Percentiles rank a stretch among this genome's conserved stretches.
Evolutionary conservation across 2,888 invertebrate species (phyloP).

Genomic region (Ecliptopera silaceata): DNA sequence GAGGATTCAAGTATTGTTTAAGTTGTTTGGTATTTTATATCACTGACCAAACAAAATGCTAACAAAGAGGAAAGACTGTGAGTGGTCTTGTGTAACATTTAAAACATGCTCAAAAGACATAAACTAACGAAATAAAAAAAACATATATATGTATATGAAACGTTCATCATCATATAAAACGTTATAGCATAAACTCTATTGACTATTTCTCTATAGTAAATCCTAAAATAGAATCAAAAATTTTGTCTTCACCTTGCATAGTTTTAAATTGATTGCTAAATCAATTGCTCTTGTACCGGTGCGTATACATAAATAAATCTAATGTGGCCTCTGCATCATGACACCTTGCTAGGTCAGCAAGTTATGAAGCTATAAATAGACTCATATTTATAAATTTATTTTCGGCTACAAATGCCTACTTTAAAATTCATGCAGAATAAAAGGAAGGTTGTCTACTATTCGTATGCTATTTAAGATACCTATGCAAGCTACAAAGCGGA

Average conservation of each 20-base stretch:
- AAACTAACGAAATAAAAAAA: too few relatives aligned
- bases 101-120: too few relatives aligned
- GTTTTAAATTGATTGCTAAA: constrained; percentile 24
- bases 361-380: constrained; percentile 12
- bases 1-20: too few relatives aligned
- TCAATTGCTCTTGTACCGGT: background rate
- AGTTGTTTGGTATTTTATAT: too few relatives aligned
- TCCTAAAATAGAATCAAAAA: background rate
- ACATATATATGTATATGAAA: too few relatives aligned
- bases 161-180: too few relatives aligned
- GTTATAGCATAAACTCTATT: too few relatives aligned
- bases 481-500: background rate
- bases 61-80: too few relatives aligned
- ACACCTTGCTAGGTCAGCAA: constrained; percentile 21
- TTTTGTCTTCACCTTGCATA: background rate
- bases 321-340: constrained; percentile 9
- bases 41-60: too few relatives aligned
- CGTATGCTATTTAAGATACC: constrained; percentile 4
- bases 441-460: background rate
- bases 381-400: constrained; percentile 8
- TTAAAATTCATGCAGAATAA: background rate
- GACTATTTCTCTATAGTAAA: too few relatives aligned
- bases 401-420: constrained; percentile 3
- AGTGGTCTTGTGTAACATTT: too few relatives aligned
- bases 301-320: background rate